A percentile compares a stretch with the other conserved stretches of the same genome.
phyloP scores from a whole-genome alignment of 2,888 invertebrate species.

The Nebria brevicollis region DNA sequence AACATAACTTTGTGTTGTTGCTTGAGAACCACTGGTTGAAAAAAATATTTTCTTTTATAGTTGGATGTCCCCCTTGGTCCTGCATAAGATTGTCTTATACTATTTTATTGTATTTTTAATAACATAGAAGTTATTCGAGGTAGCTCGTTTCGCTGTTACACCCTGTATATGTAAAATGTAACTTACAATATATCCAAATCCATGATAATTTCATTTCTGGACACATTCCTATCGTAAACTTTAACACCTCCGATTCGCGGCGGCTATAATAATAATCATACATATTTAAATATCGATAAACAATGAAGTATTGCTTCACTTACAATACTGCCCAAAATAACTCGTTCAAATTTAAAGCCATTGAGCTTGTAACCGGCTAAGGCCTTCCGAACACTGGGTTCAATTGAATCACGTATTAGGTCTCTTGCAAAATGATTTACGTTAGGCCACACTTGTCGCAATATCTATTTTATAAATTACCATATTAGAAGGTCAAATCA shows the following conservation, averaged over 20 bases:
- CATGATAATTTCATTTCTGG: constrained; percentile 95
- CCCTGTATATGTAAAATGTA: constrained; percentile 39
- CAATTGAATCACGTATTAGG: constrained; percentile 85
- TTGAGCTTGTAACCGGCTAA: constrained; percentile 87
- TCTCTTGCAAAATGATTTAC: constrained; percentile 90
- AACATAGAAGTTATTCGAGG: too few relatives aligned
- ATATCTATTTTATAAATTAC: constrained; percentile 68
- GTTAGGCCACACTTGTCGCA: constrained; percentile 95
- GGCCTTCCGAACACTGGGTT: constrained; percentile 83
- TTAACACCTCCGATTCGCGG: constrained; percentile 94
- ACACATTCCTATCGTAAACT: constrained; percentile 94
- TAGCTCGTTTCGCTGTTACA: too few relatives aligned
- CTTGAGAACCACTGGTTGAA: too few relatives aligned
- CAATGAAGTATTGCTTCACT: constrained; percentile 60
- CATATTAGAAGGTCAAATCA: neutral
- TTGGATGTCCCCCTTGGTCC: too few relatives aligned
- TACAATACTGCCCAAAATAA: constrained; percentile 94
- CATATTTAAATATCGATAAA: constrained; percentile 4
- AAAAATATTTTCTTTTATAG: too few relatives aligned
- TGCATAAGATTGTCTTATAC: too few relatives aligned
- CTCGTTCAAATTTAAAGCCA: constrained; percentile 93
- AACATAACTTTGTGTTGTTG: too few relatives aligned
- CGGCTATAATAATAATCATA: constrained; percentile 70
- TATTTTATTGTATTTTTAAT: too few relatives aligned
- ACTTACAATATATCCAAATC: constrained; percentile 94